A percentile compares a stretch with the other conserved stretches of the same genome.
Conservation (phyloP, 2,888 invertebrate species). For the Orthonychiurus folsomi region DNA sequence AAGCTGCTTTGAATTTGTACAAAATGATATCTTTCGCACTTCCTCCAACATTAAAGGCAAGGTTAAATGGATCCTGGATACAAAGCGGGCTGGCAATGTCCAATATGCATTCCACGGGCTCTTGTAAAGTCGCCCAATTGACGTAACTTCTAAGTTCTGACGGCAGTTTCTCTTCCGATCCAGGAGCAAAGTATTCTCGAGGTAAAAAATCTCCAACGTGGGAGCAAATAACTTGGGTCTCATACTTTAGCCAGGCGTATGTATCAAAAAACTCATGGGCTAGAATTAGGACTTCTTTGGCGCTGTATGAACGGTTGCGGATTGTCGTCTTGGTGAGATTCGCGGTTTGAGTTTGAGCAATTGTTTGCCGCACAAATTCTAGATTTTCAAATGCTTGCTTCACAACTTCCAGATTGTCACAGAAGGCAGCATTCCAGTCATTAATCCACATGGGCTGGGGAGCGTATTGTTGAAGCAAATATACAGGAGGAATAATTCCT, state of each 20-base stretch:
- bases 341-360: not conserved
- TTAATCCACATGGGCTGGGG: not conserved
- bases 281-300: slow-evolving; percentile 12
- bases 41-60: slow-evolving; percentile 29
- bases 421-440: slow-evolving; percentile 9
- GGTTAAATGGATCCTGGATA: slow-evolving; percentile 32
- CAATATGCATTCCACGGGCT: not conserved
- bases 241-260: slow-evolving; percentile 55
- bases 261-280: slow-evolving; percentile 54
- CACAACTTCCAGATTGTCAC: not conserved
- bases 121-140: slow-evolving; percentile 10
- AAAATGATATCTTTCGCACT: not conserved
- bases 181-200: slow-evolving; percentile 43
- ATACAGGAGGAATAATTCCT: slow-evolving; percentile 21
- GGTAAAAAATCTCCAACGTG: slow-evolving; percentile 51
- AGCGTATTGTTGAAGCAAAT: slow-evolving; percentile 16
- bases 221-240: slow-evolving; percentile 54
- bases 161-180: slow-evolving; percentile 23
- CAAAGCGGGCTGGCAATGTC: slow-evolving; percentile 20
- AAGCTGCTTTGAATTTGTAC: not conserved
- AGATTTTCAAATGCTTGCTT: not conserved
- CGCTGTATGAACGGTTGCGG: not conserved
- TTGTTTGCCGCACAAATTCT: not conserved
- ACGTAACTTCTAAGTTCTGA: slow-evolving; percentile 22
- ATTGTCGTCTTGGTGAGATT: not conserved